These are phyloP conservation scores for Gonatopus flavifemur DNA, from an alignment of 1,140 invertebrate species.

Conservation along the genomic window DNA sequence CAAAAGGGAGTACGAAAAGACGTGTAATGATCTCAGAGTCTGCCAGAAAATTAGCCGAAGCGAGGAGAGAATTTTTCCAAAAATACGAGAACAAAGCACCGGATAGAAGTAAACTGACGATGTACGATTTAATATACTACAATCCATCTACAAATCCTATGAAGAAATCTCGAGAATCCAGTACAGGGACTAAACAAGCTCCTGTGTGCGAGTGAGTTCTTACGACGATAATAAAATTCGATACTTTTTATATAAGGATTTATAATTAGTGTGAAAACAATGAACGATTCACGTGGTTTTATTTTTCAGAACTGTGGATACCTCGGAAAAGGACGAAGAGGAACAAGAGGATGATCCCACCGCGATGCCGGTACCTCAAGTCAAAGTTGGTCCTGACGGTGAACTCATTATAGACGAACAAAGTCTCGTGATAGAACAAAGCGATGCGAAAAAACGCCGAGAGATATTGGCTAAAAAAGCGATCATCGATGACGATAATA, in stretches of 20 bases:
- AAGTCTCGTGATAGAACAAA: constrained; percentile 80
- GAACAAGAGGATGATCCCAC: constrained; percentile 55
- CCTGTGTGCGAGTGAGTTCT: constrained; percentile 56
- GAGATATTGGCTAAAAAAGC: constrained; percentile 66
- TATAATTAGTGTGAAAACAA: neutral
- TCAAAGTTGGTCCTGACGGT: constrained; percentile 86
- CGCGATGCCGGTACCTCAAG: constrained; percentile 74
- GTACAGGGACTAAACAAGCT: constrained; percentile 20
- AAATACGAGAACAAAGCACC: constrained; percentile 62
- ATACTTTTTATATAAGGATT: neutral
- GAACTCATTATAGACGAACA: constrained; percentile 84
- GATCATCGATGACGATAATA: constrained; percentile 67
- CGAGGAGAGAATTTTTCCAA: constrained; percentile 62
- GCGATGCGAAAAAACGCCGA: constrained; percentile 64
- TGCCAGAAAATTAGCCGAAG: constrained; percentile 58
- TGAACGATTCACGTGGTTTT: no score
- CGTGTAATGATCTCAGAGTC: constrained; percentile 52
- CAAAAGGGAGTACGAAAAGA: constrained; percentile 36
- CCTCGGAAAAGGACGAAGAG: constrained; percentile 36
- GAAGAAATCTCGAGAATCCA: constrained; percentile 42
- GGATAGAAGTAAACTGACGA: constrained; percentile 74
- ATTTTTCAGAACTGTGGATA: constrained; percentile 14
- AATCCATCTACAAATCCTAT: constrained; percentile 78
- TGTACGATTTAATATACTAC: constrained; percentile 90
- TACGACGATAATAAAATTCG: neutral